Conservation (phyloP, 2,797 vertebrate species). For the Varecia variegata region DNA sequence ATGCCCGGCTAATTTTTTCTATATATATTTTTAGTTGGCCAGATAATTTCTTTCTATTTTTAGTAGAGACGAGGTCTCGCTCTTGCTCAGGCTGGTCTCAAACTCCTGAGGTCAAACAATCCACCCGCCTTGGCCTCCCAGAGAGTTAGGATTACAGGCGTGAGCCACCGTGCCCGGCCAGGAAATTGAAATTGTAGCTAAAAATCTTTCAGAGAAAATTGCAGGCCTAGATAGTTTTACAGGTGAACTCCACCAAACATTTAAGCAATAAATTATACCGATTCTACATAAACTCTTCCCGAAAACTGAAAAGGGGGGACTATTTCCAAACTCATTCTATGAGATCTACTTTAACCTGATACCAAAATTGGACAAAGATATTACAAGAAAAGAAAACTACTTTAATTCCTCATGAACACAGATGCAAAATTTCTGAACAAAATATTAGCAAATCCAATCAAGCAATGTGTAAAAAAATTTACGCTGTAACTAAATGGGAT, state of each 20-base stretch:
- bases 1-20: no score
- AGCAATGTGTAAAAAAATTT: background rate
- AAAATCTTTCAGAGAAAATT: background rate
- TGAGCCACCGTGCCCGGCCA: no score
- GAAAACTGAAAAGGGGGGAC: background rate
- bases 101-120: no score
- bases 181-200: background rate
- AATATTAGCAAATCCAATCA: background rate
- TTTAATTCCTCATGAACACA: background rate
- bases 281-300: background rate
- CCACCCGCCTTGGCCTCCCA: no score
- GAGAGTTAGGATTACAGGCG: no score
- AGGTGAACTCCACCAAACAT: background rate
- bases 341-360: background rate
- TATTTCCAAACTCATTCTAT: background rate
- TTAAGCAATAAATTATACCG: background rate
- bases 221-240: background rate
- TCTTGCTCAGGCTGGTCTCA: no score
- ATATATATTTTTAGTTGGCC: no score
- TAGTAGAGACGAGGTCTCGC: no score
- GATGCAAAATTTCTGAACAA: background rate
- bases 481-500: background rate
- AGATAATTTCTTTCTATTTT: no score
- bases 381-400: background rate
- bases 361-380: background rate